Evolutionary conservation across 2,113 vertebrate species (phyloP).

Genomic region (Psophia crepitans): DNA sequence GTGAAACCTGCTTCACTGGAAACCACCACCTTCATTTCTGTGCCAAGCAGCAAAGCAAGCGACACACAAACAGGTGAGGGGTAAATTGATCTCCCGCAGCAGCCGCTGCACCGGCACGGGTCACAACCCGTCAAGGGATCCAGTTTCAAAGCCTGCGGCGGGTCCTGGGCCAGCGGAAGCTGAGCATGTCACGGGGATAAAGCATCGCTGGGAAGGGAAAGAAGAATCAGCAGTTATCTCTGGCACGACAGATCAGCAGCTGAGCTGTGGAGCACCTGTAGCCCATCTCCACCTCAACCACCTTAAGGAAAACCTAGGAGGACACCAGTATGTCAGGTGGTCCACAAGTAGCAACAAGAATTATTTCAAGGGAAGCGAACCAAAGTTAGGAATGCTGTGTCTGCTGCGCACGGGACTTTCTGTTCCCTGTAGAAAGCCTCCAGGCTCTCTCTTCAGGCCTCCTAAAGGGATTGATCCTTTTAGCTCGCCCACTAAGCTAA

Average conservation of each 20-base stretch:
- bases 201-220: not conserved
- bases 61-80: not conserved
- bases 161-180: not conserved
- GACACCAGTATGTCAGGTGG: not conserved
- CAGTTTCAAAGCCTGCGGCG: constrained; percentile 23
- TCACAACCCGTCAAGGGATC: constrained; percentile 11
- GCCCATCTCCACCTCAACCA: not conserved
- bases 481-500: not conserved
- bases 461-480: not conserved
- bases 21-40: not conserved
- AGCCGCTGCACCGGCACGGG: not conserved
- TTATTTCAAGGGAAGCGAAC: not conserved
- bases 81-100: not conserved
- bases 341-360: not conserved
- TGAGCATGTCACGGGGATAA: not conserved
- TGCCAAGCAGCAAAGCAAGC: not conserved
- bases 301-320: not conserved
- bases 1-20: not conserved
- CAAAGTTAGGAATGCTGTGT: not conserved
- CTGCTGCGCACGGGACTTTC: not conserved
- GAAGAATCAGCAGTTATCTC: not conserved
- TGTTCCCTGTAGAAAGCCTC: not conserved
- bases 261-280: not conserved
- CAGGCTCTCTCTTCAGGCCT: not conserved
- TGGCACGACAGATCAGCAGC: not conserved